Percentiles rank a stretch among this genome's conserved stretches.
Evolutionary conservation across 1,140 invertebrate species (phyloP).

Genomic region (Aphelenchoides fujianensis): DNA sequence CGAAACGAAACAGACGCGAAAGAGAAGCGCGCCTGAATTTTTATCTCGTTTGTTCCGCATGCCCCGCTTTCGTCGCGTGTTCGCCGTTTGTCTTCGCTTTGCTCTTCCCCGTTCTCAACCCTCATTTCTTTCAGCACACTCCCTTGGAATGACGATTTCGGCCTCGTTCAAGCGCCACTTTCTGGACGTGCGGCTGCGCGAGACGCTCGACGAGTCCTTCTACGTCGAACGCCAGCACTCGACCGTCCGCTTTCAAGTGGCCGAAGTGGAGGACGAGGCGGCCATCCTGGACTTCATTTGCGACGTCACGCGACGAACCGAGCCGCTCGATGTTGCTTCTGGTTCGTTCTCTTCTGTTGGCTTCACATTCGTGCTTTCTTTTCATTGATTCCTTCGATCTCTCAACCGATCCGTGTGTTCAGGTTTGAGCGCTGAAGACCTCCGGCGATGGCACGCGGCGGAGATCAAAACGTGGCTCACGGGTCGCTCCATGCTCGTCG

Average conservation of each 20-base stretch:
- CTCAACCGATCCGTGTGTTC: too few relatives aligned
- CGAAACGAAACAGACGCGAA: too few relatives aligned
- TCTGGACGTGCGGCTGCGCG: neutral
- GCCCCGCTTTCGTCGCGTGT: too few relatives aligned
- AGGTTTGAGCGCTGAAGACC: neutral
- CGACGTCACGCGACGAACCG: neutral
- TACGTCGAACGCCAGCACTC: neutral
- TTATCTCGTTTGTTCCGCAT: too few relatives aligned
- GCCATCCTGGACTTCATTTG: neutral
- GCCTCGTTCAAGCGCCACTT: neutral
- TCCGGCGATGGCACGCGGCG: neutral
- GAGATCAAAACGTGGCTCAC: neutral
- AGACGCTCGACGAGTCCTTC: slow-evolving; percentile 4
- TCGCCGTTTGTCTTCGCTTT: too few relatives aligned
- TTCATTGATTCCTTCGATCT: too few relatives aligned
- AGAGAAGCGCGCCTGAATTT: too few relatives aligned
- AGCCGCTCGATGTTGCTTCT: neutral
- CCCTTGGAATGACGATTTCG: neutral
- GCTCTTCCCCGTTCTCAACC: too few relatives aligned
- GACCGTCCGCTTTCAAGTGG: neutral
- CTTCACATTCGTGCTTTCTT: too few relatives aligned
- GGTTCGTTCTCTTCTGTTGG: too few relatives aligned
- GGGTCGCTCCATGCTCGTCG: neutral
- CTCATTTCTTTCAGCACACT: neutral
- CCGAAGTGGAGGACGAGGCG: slow-evolving; percentile 2